Evolutionary conservation across 2,113 vertebrate species (phyloP).

Genomic region (Tonatia bakeri): DNA sequence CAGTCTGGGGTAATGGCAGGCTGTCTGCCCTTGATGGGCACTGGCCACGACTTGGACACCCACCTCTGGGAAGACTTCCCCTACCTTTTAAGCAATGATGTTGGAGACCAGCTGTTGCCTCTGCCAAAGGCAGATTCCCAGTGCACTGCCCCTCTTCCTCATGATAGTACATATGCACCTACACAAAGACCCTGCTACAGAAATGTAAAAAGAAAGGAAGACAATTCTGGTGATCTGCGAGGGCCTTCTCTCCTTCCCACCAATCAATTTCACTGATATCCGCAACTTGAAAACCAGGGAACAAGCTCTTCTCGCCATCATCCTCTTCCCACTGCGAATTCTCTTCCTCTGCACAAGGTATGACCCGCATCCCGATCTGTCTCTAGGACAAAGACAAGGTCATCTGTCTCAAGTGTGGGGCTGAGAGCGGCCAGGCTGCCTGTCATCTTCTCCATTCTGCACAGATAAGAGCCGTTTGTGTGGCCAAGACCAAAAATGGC

Average conservation of each 20-base stretch:
- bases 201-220: background rate
- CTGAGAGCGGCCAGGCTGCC: background rate
- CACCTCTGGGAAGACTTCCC: background rate
- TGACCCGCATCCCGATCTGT: background rate
- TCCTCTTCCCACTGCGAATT: background rate
- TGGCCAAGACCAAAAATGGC: background rate
- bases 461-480: background rate
- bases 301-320: background rate
- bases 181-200: background rate
- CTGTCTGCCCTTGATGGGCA: background rate
- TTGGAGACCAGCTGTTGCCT: background rate
- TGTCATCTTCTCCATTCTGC: background rate
- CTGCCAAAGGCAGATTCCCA: background rate
- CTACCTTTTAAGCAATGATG: background rate
- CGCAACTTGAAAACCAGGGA: background rate
- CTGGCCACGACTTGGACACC: accelerated
- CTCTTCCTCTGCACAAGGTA: background rate
- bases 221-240: background rate
- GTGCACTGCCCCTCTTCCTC: background rate
- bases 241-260: background rate
- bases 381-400: background rate
- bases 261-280: background rate
- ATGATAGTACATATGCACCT: no score
- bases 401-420: background rate
- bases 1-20: background rate